A percentile compares a stretch with the other conserved stretches of the same genome.
phyloP scores from a whole-genome alignment of 2,797 vertebrate genomes.

The Pachyuromys duprasi region DNA sequence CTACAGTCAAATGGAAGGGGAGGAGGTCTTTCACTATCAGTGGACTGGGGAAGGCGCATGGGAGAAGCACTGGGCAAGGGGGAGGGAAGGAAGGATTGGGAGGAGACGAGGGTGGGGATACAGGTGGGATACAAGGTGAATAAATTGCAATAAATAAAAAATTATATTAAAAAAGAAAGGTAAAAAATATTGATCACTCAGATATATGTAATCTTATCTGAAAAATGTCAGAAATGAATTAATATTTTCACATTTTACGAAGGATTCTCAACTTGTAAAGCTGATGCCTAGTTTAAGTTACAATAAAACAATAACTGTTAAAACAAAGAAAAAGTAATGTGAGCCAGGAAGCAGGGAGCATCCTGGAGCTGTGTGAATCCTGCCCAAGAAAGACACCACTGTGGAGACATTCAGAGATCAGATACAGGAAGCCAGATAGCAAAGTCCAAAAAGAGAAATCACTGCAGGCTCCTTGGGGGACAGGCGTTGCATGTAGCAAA shows the following conservation, averaged over 20 bases:
- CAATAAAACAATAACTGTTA: background rate
- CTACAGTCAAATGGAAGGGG: too few species aligned
- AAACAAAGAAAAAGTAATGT: background rate
- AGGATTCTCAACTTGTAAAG: background rate
- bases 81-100: too few species aligned
- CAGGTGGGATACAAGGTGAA: too few species aligned
- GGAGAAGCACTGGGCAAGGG: too few species aligned
- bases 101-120: too few species aligned
- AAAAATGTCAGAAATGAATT: background rate
- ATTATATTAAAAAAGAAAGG: too few species aligned
- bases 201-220: background rate
- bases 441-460: background rate
- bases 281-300: conserved; percentile 15
- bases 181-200: background rate
- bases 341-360: background rate
- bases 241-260: background rate
- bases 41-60: too few species aligned
- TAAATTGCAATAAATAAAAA: too few species aligned
- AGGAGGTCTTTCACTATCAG: too few species aligned
- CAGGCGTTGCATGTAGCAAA: rapidly evolving
- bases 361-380: background rate
- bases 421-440: background rate
- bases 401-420: background rate
- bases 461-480: background rate
- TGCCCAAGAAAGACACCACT: background rate